phyloP scores from a whole-genome alignment of 2,113 vertebrate genomes.

The Hippocampus zosterae region DNA sequence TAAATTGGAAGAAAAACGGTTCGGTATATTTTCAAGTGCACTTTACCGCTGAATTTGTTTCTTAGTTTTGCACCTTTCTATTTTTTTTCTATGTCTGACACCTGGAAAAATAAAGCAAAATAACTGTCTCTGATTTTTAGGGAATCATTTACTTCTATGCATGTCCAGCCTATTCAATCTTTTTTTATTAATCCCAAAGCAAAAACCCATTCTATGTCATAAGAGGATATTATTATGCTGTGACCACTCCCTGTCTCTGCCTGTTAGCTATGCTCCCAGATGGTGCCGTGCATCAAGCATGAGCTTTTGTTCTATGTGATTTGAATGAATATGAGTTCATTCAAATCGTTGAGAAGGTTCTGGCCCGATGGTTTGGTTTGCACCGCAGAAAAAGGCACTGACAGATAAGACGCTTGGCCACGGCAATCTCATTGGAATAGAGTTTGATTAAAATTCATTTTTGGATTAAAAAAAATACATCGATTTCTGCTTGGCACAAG shows the following conservation, averaged over 20 bases:
- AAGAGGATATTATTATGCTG: constrained; percentile 31
- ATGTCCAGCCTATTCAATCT: constrained; percentile 2
- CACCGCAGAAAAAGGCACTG: constrained; percentile 22
- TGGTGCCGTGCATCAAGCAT: constrained; percentile 27
- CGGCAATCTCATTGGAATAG: too few species aligned
- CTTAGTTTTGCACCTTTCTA: background rate
- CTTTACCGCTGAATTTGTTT: background rate
- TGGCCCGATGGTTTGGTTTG: constrained; percentile 44
- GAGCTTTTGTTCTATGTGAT: constrained; percentile 40
- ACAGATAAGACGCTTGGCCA: constrained; percentile 45
- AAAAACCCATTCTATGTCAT: background rate
- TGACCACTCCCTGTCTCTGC: constrained; percentile 10
- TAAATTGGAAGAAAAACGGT: background rate
- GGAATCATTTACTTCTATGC: background rate
- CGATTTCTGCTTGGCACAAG: constrained; percentile 25
- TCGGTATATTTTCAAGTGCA: background rate
- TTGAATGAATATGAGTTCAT: constrained; percentile 55
- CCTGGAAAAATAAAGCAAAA: constrained; percentile 15
- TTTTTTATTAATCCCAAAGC: constrained; percentile 9
- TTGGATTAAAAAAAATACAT: constrained; percentile 42
- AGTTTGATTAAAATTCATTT: constrained; percentile 66
- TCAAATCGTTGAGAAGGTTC: constrained; percentile 56
- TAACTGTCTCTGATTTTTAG: background rate
- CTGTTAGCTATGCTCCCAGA: constrained; percentile 30
- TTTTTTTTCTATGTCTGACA: background rate